A percentile compares a stretch with the other conserved stretches of the same genome.
Evolutionary conservation across 2,888 invertebrate genomes (phyloP).

Genomic region (Oscheius sp.): DNA sequence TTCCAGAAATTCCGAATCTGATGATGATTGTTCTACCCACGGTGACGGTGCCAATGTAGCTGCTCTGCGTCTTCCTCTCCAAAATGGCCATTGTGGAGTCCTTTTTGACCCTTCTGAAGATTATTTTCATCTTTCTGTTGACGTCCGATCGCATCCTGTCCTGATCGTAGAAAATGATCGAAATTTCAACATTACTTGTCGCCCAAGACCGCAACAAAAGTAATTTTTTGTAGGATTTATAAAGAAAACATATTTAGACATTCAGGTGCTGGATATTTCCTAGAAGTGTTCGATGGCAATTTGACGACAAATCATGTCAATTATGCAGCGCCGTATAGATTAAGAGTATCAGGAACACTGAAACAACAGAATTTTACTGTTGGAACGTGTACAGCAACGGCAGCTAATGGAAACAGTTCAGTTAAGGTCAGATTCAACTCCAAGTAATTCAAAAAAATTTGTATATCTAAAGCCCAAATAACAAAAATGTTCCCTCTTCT

Average conservation of each 20-base stretch:
- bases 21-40: conserved; percentile 33
- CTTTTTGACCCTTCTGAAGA: conserved; percentile 18
- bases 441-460: too few relatives aligned
- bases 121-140: conserved; percentile 33
- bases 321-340: neutral
- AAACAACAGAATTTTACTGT: conserved; percentile 14
- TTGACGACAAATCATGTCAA: neutral
- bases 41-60: conserved; percentile 49
- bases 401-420: conserved; percentile 7
- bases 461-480: too few relatives aligned
- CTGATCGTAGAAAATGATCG: conserved; percentile 48
- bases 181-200: conserved; percentile 42
- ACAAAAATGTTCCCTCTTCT: too few relatives aligned
- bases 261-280: neutral
- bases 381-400: neutral
- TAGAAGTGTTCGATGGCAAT: conserved; percentile 16
- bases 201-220: conserved; percentile 24
- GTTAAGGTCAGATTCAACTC: conserved; percentile 16
- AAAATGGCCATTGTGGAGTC: conserved; percentile 13
- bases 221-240: neutral
- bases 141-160: conserved; percentile 48
- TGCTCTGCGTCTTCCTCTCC: conserved; percentile 33
- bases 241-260: too few relatives aligned
- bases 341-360: conserved; percentile 3
- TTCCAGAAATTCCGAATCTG: conserved; percentile 2